Conservation (phyloP, 2,888 invertebrate species). For the Plebejus anna region DNA sequence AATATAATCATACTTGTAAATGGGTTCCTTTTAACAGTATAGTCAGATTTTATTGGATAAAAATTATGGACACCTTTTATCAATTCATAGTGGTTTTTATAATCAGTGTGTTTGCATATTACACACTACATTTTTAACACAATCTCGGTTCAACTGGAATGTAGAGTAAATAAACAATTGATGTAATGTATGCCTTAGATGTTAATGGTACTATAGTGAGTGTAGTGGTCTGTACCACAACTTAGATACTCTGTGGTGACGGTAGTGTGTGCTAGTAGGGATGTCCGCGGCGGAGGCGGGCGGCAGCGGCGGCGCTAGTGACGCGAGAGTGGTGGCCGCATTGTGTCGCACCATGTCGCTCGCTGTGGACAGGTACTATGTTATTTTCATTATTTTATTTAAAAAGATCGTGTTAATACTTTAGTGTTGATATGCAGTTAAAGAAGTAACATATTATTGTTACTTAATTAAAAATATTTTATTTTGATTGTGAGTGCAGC, state of each 20-base stretch:
- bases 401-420: neutral
- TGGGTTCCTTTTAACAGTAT: too few relatives aligned
- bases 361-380: conserved; percentile 42
- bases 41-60: too few relatives aligned
- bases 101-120: too few relatives aligned
- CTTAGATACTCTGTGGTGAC: neutral
- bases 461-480: neutral
- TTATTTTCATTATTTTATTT: neutral
- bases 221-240: conserved; percentile 3
- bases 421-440: neutral
- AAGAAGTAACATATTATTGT: neutral
- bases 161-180: neutral
- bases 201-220: neutral
- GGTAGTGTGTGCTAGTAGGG: neutral
- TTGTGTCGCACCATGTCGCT: conserved; percentile 42
- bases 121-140: too few relatives aligned
- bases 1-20: too few relatives aligned
- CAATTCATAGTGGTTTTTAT: too few relatives aligned
- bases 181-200: neutral
- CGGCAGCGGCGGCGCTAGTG: conserved; percentile 16
- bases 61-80: too few relatives aligned
- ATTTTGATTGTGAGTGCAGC: neutral
- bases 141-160: neutral
- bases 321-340: conserved; percentile 36
- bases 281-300: conserved; percentile 14